Evolutionary conservation across 2,888 invertebrate genomes (phyloP), one percentile per base, ranked within the genome.

Genomic region (Lasioglossum calceatum): DNA sequence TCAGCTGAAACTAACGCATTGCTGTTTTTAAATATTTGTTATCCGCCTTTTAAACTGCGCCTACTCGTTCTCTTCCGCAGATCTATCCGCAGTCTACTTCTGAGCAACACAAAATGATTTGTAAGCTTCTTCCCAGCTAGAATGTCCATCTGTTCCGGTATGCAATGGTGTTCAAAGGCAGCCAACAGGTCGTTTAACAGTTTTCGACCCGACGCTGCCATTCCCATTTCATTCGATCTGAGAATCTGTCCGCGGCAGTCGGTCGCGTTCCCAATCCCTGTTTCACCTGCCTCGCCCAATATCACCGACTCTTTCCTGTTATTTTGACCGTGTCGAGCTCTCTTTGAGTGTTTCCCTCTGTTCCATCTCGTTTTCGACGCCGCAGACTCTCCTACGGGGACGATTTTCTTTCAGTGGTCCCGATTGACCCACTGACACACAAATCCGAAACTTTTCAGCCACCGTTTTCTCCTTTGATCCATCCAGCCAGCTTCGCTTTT

Each of bases 381-480:
- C 61, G 61, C 61, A 64, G 61, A 32, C 61, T 16, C 61, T 32
- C 16, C 16, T 5, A 32, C 32, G 27, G 47, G 54, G 64, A 77
- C 47, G 50, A 75, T 58, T 70, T 71, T 50, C 44, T 61, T 42
- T n/a, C 64, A 27, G 42, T 75, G n/a, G 54, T 42, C 74, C 50
- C 74, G 74, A 84, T 75, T 78, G 84, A 85, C 84, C 84, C 84
- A 84, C 74, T 85, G 84, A 84, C 84, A 85, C 78, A 85, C 74
- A 84, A 84, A 78, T 84, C 83, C 73, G 23, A 23, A 47, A 77
- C 70, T 77, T 64, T 72, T 19, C 39, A 44, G 47, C 64, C 54
- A 23, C 4, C 42, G 42, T 42, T 44, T 61, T 42, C 61, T 58
- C 80, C 73, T 85, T 74, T 61, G 70, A 74, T 14, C 58, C 73